Conservation (phyloP, 1,140 invertebrate genomes). For the Ceratina calcarata region DNA sequence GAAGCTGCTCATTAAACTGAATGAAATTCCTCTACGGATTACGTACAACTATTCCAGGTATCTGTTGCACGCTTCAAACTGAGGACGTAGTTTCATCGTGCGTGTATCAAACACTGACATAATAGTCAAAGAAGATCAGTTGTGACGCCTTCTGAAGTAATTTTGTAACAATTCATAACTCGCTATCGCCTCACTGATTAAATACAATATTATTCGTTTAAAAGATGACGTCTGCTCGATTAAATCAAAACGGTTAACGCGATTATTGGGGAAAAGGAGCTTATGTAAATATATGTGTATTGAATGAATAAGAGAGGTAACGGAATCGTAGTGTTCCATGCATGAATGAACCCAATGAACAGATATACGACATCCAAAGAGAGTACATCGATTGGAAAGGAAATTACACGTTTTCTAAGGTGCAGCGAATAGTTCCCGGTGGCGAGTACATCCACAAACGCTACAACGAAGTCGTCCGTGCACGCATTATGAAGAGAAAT, state of each 20-base stretch:
- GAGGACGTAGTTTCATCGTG: not conserved
- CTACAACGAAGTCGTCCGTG: constrained; percentile 41
- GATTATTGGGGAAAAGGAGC: not conserved
- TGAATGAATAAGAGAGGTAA: not conserved
- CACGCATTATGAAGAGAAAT: constrained; percentile 64
- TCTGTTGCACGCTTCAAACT: not conserved
- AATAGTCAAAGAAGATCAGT: not conserved
- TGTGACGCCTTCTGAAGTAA: not conserved
- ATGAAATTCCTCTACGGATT: constrained; percentile 3
- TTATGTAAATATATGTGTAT: not conserved
- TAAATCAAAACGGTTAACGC: too few species aligned
- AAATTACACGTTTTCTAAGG: constrained; percentile 32
- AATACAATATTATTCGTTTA: too few species aligned
- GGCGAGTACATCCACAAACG: constrained; percentile 35
- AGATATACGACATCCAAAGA: constrained; percentile 36
- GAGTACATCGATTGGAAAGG: constrained; percentile 34
- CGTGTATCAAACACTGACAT: too few species aligned
- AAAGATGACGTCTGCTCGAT: too few species aligned
- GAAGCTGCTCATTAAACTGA: not conserved
- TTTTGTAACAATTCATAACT: not conserved
- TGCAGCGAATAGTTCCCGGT: constrained; percentile 35
- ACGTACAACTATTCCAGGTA: constrained; percentile 5
- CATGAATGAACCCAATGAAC: constrained; percentile 43
- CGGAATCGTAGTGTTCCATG: constrained; percentile 21
- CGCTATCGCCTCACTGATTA: too few species aligned